Base-by-base conservation (phyloP, 2,888 invertebrate genomes). In the Drosophila borborema region DNA sequence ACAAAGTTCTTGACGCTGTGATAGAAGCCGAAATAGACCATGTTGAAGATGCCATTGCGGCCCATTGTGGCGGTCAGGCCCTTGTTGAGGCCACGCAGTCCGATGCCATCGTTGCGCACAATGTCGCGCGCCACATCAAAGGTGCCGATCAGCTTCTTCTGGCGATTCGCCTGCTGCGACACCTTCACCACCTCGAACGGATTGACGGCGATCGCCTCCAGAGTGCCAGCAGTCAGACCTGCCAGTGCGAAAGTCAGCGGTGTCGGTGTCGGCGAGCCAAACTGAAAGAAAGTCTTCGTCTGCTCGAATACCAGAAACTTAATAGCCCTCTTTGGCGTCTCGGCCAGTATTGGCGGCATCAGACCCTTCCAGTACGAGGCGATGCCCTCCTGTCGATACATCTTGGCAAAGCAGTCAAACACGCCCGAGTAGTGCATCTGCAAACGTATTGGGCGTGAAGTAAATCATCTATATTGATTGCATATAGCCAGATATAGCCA, bases 121-220 rank as follows among this genome's bases (percentile, higher is more conserved):
- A 99, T 98, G 82, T 96, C 94, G 75, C 95, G 95, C 0, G 98
- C 98, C 3, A 97, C 96, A 5, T 94, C 92, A 94, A 96, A 96
- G 0, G 98, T 97, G 74, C 96, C 96, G 1, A 96, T 96, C 60
- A 94, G 36, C 95, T 94, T 91, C 73, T 88, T 90, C 2, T 95
- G 94, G 65, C 95, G 95, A 90, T 97, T 96, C 0, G 97, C 95
- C 91, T 97, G 97, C 72, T 97, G 93, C 2, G 95, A 95, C n/a
- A 99, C 98, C 94, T 99, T 99, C 0, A 99, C 97, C 40, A 98
- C 98, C 94, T 99, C 98, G 92, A 98, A 98, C 0, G 98, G 98
- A 94, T 98, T 98, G 0, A 98, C 97, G 63, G 98, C 94, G 74
- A 98, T 94, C 8, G 96, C 98, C 94, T 99, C 98, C n/a, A 98